phyloP scores from a whole-genome alignment of 2,113 vertebrate species.

The Percina caprodes region DNA sequence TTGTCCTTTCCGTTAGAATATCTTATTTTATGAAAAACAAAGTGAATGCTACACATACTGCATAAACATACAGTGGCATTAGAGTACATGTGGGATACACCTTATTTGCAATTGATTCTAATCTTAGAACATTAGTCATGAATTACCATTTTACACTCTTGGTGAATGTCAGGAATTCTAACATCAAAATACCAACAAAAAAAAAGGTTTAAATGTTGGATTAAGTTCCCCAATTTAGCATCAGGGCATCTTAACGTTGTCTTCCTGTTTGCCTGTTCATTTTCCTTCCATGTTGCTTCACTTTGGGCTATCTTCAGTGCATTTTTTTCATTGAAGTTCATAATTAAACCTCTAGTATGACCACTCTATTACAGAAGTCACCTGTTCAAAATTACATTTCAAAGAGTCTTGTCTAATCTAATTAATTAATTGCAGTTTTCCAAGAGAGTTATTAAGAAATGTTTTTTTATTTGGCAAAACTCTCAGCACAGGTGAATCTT shows the following conservation, averaged over 20 bases:
- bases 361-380: background rate
- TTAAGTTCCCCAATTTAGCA: background rate
- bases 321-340: background rate
- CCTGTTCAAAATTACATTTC: conserved; percentile 20
- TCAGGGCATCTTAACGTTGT: no score
- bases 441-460: conserved; percentile 52
- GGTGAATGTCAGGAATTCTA: background rate
- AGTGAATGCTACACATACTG: conserved; percentile 15
- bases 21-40: conserved; percentile 16
- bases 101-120: conserved; percentile 32
- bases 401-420: conserved; percentile 15
- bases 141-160: conserved; percentile 21
- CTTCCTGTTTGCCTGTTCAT: background rate
- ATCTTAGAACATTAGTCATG: background rate
- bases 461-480: conserved; percentile 28
- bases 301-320: background rate
- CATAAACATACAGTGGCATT: conserved; percentile 7
- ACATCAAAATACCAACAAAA: background rate
- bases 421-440: conserved; percentile 41
- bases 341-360: background rate
- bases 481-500: conserved; percentile 42
- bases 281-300: conserved; percentile 1
- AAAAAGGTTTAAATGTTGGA: background rate
- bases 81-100: conserved; percentile 2
- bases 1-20: conserved; percentile 25